phyloP scores from a whole-genome alignment of 35 echinoderm and acorn worm species.

The Apostichopus japonicus region DNA sequence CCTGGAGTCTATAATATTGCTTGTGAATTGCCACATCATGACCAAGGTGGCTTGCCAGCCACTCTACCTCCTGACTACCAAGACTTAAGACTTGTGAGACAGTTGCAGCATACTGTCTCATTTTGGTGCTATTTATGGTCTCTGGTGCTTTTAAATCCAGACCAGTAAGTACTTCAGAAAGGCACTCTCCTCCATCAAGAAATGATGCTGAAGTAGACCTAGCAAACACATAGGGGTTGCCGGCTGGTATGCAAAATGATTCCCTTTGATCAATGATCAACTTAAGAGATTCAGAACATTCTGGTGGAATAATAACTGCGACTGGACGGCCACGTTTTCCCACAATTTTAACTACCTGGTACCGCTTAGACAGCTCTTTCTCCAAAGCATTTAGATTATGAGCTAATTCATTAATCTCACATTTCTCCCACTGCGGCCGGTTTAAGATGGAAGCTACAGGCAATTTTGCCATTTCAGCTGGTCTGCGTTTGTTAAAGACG shows the following conservation, averaged over 20 bases:
- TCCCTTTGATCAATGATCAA: no score
- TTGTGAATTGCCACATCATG: not conserved
- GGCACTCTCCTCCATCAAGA: not conserved
- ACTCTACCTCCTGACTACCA: not conserved
- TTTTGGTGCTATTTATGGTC: not conserved
- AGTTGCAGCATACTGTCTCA: slow-evolving; percentile 27
- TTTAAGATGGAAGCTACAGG: not conserved
- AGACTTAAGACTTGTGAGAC: slow-evolving; percentile 5
- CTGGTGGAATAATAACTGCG: no score
- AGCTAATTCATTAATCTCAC: not conserved
- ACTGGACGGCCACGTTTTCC: slow-evolving; percentile 6
- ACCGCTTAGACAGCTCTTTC: not conserved
- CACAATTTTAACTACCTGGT: not conserved
- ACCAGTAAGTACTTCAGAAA: not conserved
- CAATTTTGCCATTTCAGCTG: slow-evolving; percentile 1
- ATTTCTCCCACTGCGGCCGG: not conserved
- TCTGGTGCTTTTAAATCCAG: not conserved
- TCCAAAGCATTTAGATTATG: not conserved
- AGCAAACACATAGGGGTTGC: no score
- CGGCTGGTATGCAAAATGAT: no score
- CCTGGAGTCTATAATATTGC: no score
- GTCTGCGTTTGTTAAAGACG: slow-evolving; percentile 17
- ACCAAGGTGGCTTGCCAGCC: slow-evolving; percentile 16
- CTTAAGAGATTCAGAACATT: no score
- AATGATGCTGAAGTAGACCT: no score